These are phyloP conservation scores for Numenius phaeopus DNA, from an alignment of 2,797 vertebrate genomes.

Conservation along the genomic window DNA sequence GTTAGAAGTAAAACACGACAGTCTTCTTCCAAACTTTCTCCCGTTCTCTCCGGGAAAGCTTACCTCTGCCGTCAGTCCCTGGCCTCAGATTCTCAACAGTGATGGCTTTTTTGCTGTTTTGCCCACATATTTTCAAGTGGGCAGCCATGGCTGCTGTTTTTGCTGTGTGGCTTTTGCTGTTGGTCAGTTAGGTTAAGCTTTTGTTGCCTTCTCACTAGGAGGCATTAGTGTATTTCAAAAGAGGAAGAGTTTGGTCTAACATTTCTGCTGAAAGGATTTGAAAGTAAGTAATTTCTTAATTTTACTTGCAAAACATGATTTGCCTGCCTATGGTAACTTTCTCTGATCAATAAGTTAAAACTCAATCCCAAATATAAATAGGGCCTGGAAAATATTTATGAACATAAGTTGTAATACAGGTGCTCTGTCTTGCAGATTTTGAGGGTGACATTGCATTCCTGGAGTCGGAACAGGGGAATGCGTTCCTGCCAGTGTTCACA, in stretches of 20 bases:
- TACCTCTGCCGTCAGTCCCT: neutral
- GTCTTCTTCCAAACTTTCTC: neutral
- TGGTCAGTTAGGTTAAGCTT: neutral
- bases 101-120: neutral
- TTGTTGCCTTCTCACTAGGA: neutral
- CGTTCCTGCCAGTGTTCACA: slow-evolving; percentile 87
- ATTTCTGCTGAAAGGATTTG: neutral
- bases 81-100: neutral
- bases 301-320: neutral
- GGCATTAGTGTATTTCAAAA: neutral
- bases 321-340: neutral
- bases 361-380: neutral
- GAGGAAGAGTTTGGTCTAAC: neutral
- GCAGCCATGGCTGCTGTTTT: neutral
- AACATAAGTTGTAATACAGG: accelerated
- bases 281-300: accelerated
- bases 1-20: neutral
- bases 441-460: slow-evolving; percentile 86
- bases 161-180: neutral
- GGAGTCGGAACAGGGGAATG: slow-evolving; percentile 86
- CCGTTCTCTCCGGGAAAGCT: neutral
- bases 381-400: neutral
- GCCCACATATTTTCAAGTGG: neutral
- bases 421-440: slow-evolving; percentile 60
- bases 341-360: neutral